Evolutionary conservation across 2,888 invertebrate species (phyloP).

Genomic region (Rhorus exstirpatorius): DNA sequence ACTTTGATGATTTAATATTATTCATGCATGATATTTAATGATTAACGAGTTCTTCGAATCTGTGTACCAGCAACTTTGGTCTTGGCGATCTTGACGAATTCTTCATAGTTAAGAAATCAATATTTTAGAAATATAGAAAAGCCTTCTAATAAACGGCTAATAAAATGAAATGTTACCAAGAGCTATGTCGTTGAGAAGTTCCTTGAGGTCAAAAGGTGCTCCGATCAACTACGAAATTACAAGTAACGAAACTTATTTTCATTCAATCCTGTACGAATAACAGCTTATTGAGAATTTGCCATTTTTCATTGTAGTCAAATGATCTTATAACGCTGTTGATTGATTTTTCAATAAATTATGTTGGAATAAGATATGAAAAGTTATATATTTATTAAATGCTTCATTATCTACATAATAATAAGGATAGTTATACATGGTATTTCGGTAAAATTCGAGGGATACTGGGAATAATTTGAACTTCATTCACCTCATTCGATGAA

Average conservation of each 20-base stretch:
- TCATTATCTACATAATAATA: slow-evolving; percentile 54
- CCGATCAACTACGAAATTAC: neutral
- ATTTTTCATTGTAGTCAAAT: slow-evolving; percentile 30
- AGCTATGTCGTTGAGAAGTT: neutral
- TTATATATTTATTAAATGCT: slow-evolving; percentile 65
- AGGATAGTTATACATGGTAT: slow-evolving; percentile 30
- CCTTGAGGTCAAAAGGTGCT: neutral
- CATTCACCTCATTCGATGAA: slow-evolving; percentile 43
- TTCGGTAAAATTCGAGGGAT: slow-evolving; percentile 30
- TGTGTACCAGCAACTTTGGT: slow-evolving; percentile 32
- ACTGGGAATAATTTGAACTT: slow-evolving; percentile 49
- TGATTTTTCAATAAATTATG: slow-evolving; percentile 59
- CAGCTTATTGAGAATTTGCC: neutral
- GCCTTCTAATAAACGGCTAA: neutral
- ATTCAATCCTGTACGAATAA: neutral
- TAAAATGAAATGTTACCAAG: neutral
- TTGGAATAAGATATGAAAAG: slow-evolving; percentile 59
- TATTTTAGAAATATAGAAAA: neutral
- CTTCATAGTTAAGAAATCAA: neutral
- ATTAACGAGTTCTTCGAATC: slow-evolving; percentile 8
- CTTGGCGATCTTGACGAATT: slow-evolving; percentile 29
- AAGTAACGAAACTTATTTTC: neutral
- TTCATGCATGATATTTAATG: slow-evolving; percentile 1
- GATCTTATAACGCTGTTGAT: slow-evolving; percentile 29
- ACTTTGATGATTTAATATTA: slow-evolving; percentile 62